Base-by-base conservation (phyloP, 1,140 invertebrate genomes). In the Philaenus spumarius region DNA sequence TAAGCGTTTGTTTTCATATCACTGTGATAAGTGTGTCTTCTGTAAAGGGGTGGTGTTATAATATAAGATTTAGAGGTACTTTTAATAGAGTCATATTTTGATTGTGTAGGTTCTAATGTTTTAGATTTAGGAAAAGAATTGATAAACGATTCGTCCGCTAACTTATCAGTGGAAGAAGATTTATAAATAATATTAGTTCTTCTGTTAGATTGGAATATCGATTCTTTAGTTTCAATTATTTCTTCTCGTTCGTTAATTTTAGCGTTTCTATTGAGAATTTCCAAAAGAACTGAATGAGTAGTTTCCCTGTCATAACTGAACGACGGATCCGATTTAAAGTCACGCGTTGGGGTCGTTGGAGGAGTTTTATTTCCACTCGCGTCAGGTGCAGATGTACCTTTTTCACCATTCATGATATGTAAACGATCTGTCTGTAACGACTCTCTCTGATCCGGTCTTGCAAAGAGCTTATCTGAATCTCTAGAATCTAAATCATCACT, bases 151-250 rank as follows among this genome's bases (percentile, higher is more conserved):
- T 20, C 34, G 34, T 53, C 50, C 35, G 50, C 37, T 9, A 53
- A 14, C 7, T 39, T 53, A 19, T 53, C 50, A 11, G 50, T 37
- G 6, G 50, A 53, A 30, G 37, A 53, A 1, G 50, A 53, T 20
- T 53, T 53, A 35, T 53, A 53, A 22, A 53, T 53, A 15, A 53
- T 37, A 34, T 53, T 53, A 20, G 50, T 53, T 39, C 37, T 53
- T 19, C 19, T 53, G 50, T 53, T 39, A 2, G 50, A 37, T 34
- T 37, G 24, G 22, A 53, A 53, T 15, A 55, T 42, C 53, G 39
- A 45, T 45, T 55, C 53, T 20, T 45, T 39, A 15, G 42, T 23
- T 24, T 11, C 12, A 17, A 40, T 15, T n/a, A 39, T 24, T 12
- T 37, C 53, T 40, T 14, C 12, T 23, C 43, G 7, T n/a, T 42